Base-by-base conservation (phyloP, 2,888 invertebrate species). In the Callinectes sapidus region DNA sequence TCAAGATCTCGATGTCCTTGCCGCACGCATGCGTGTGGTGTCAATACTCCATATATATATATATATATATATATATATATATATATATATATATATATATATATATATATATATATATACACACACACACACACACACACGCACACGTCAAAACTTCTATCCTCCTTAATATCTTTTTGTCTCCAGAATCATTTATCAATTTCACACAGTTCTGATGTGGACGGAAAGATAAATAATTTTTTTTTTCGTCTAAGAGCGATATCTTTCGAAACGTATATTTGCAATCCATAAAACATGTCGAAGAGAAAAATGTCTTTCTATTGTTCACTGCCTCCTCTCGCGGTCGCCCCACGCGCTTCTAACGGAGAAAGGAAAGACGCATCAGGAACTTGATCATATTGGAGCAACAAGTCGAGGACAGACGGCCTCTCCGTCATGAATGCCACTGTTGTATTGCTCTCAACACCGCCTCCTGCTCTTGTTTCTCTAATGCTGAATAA, bases 401-500 rank as follows among this genome's bases (percentile, higher is more conserved):
- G 71, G 71, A 71, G n/a, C 28, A 71, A 71, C 71, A 71, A 71
- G 71, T 71, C 28, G 71, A 71, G 71, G 71, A 71, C 71, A 71
- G 71, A 71, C 28, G 28, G 71, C 71, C 71, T 71, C 71, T 23
- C 71, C 28, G 71, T 18, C 71, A 71, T n/a, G n/a, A 71, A 71
- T 23, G 71, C 71, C 23, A 28, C 71, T 0, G 71, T 28, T 71
- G 71, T 71, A 71, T 71, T 71, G 71, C 71, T 71, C 71, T 23
- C 71, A 23, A 71, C 71, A 71, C 28, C n/a, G 23, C 28, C 71
- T 10, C 71, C 71, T 10, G n/a, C 71, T 71, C 71, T 10, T 71
- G 71, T 71, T 71, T 71, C 71, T 71, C 71, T 71, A n/a, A 71
- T n/a, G 71, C 71, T 66, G 66, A 32, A 89, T 89, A 89, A 39